These are phyloP conservation scores for Procavia capensis DNA, from an alignment of 2,113 vertebrate genomes.

Conservation along the genomic window DNA sequence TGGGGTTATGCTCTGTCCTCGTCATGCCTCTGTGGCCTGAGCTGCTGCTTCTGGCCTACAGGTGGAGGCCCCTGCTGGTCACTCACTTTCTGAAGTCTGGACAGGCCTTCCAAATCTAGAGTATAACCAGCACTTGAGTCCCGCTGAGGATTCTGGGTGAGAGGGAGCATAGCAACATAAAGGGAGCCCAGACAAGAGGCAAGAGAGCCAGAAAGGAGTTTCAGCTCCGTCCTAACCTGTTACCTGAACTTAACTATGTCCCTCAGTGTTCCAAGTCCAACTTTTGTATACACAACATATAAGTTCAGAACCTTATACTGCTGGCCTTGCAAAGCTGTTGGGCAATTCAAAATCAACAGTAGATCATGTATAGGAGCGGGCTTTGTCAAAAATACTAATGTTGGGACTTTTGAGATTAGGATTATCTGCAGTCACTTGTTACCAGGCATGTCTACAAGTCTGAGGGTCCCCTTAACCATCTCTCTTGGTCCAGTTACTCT, in stretches of 20 bases:
- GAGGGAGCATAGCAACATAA: too few species aligned
- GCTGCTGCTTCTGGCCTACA: neutral
- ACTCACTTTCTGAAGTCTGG: neutral
- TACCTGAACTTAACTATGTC: neutral
- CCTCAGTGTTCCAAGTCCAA: neutral
- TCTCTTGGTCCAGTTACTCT: neutral
- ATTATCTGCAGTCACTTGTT: neutral
- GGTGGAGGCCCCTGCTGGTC: neutral
- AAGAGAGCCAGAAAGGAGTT: neutral
- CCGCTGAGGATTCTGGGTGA: neutral
- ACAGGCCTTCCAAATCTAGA: neutral
- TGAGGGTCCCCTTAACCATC: neutral
- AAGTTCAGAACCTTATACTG: neutral
- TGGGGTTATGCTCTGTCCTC: neutral
- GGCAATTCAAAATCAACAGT: neutral
- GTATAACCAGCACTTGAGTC: neutral
- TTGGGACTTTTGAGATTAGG: too few species aligned
- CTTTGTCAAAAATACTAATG: neutral
- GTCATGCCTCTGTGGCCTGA: neutral
- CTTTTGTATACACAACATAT: neutral
- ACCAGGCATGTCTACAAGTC: neutral
- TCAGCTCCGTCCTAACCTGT: neutral
- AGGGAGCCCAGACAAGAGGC: neutral
- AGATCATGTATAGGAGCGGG: neutral
- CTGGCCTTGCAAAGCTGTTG: neutral